These are phyloP conservation scores for Odontamblyopus lacepedii DNA, from an alignment of 2,797 vertebrate species.

Conservation along the genomic window DNA sequence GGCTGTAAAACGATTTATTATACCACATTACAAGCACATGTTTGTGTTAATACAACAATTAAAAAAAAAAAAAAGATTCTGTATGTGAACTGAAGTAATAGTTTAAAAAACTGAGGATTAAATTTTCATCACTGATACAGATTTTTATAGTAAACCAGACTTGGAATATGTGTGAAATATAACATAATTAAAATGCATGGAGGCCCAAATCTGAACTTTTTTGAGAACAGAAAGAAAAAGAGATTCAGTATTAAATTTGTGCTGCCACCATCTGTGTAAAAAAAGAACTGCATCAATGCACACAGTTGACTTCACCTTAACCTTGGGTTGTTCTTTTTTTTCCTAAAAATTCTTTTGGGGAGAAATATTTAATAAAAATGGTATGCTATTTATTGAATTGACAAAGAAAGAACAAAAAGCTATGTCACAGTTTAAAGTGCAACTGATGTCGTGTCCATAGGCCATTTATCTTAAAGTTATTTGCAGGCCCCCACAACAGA, in stretches of 20 bases:
- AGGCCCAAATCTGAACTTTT: background rate
- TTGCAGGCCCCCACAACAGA: no score
- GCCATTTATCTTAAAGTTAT: no score
- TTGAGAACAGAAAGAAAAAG: background rate
- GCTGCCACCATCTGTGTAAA: background rate
- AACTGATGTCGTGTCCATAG: no score
- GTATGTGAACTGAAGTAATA: background rate
- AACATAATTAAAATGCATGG: background rate
- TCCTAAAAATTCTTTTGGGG: background rate
- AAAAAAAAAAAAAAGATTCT: no score
- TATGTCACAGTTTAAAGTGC: no score
- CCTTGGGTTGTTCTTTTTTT: background rate
- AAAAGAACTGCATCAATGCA: background rate
- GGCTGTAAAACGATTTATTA: background rate
- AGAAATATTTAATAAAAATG: background rate
- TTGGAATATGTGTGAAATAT: no score
- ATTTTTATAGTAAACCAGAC: no score
- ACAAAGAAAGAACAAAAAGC: no score
- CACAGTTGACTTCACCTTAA: background rate
- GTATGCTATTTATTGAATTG: background rate
- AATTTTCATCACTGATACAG: no score
- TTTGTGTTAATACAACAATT: background rate
- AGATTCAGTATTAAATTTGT: background rate
- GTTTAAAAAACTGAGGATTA: background rate
- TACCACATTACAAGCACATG: no score